A percentile compares a stretch with the other conserved stretches of the same genome.
Evolutionary conservation across 2,113 vertebrate genomes (phyloP).

Genomic region (Chloropsis hardwickii): DNA sequence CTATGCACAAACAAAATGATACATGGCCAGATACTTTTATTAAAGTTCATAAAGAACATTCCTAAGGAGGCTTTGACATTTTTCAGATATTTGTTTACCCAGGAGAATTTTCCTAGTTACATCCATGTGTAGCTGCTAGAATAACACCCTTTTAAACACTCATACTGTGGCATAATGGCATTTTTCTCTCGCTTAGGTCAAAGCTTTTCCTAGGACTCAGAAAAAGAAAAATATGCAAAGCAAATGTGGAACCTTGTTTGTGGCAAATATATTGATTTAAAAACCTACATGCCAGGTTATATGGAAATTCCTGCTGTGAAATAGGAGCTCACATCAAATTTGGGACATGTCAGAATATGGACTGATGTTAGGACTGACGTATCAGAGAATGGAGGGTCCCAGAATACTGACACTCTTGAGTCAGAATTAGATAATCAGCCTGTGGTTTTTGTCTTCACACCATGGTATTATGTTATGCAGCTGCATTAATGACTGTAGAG

Average conservation of each 20-base stretch:
- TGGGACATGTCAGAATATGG: neutral
- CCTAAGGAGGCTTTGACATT: neutral
- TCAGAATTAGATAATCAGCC: neutral
- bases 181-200: neutral
- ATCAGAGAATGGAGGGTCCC: neutral
- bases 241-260: neutral
- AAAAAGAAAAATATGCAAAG: neutral
- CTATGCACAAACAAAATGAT: neutral
- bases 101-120: neutral
- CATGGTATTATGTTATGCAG: neutral
- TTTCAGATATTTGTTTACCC: neutral
- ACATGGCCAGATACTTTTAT: neutral
- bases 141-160: neutral
- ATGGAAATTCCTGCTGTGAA: neutral
- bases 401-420: neutral
- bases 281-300: neutral
- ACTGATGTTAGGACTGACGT: neutral
- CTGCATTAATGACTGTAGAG: neutral
- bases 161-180: neutral
- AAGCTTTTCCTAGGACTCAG: neutral
- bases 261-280: neutral
- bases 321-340: neutral
- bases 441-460: neutral
- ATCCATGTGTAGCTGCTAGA: neutral
- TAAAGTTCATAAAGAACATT: neutral